A percentile compares a stretch with the other conserved stretches of the same genome.
Conservation (phyloP, 1,140 invertebrate species). For the Galleria mellonella region DNA sequence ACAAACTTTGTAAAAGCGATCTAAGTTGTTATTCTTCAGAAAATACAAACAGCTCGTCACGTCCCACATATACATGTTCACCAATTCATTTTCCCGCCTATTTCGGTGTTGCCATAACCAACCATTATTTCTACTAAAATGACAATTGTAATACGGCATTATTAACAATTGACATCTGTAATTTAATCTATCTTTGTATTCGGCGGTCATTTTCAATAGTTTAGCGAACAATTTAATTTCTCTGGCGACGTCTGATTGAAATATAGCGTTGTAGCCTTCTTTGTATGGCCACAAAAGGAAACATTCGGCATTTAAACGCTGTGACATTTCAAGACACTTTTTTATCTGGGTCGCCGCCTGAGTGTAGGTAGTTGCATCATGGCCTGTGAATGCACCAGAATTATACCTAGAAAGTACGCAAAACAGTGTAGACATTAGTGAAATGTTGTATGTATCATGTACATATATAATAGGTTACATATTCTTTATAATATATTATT, state of each 20-base stretch:
- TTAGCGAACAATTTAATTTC: conserved; percentile 79
- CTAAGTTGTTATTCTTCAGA: conserved; percentile 77
- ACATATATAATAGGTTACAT: no score
- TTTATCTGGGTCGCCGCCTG: conserved; percentile 79
- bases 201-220: conserved; percentile 77
- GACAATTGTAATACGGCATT: conserved; percentile 43
- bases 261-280: conserved; percentile 77
- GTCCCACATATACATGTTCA: conserved; percentile 76
- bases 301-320: conserved; percentile 77
- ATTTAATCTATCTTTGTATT: conserved; percentile 79
- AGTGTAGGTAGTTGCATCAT: conserved; percentile 75
- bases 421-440: no score
- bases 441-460: no score
- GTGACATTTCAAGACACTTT: conserved; percentile 78
- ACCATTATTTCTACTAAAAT: conserved; percentile 12
- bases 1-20: conserved; percentile 78
- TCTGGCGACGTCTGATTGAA: conserved; percentile 76
- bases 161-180: conserved; percentile 79
- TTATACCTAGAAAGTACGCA: conserved; percentile 66
- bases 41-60: conserved; percentile 79
- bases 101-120: conserved; percentile 22
- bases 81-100: conserved; percentile 21
- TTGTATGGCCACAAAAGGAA: conserved; percentile 78
- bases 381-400: conserved; percentile 77
- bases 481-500: no score